Percentiles rank a stretch among this genome's conserved stretches.
These are phyloP conservation scores for Eidolon dupreanum DNA, from an alignment of 2,797 vertebrate species.

Conservation along the genomic window DNA sequence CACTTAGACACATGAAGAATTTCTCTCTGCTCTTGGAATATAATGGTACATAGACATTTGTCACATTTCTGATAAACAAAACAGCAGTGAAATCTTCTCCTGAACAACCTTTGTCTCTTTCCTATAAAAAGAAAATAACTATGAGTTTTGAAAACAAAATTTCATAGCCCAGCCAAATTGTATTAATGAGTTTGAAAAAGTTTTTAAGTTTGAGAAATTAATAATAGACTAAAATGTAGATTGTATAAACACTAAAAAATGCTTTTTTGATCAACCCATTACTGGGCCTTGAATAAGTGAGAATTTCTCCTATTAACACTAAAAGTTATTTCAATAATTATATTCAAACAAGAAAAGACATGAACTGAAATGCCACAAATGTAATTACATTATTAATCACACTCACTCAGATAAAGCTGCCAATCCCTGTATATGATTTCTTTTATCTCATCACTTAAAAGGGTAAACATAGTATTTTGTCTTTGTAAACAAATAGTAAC, in stretches of 20 bases:
- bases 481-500: background rate
- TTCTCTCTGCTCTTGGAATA: background rate
- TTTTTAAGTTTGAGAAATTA: constrained; percentile 15
- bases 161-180: background rate
- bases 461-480: background rate
- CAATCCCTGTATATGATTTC: background rate
- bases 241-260: background rate
- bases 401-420: background rate
- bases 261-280: background rate
- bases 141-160: background rate
- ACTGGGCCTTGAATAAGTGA: background rate
- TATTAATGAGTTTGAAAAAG: background rate
- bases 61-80: background rate
- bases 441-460: constrained; percentile 39
- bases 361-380: background rate
- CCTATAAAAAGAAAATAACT: background rate
- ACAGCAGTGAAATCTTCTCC: background rate
- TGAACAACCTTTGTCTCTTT: background rate
- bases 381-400: background rate
- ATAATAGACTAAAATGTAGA: background rate
- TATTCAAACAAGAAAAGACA: constrained; percentile 20
- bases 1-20: background rate
- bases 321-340: background rate
- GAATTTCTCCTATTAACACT: background rate
- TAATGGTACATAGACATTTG: background rate